Percentiles rank a stretch among this genome's conserved stretches.
Conservation (phyloP, 2,113 vertebrate genomes). For the Crotalus viridis region DNA sequence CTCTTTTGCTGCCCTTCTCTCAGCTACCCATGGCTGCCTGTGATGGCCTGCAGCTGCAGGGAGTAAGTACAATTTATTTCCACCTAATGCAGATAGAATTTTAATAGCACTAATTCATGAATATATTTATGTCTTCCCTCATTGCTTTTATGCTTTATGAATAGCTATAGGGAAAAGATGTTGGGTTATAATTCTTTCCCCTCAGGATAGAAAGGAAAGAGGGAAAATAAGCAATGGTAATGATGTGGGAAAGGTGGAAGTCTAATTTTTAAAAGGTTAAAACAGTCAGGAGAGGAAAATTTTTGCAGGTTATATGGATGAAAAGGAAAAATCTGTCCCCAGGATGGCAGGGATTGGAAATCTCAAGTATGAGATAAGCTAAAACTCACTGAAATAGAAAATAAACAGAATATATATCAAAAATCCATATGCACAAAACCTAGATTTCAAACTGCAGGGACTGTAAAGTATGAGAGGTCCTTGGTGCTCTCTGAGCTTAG, state of each 20-base stretch:
- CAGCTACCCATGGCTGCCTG: background rate
- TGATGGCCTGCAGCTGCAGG: constrained; percentile 5
- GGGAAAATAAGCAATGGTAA: background rate
- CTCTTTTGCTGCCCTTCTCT: background rate
- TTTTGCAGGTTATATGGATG: background rate
- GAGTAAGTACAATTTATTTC: background rate
- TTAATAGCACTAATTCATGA: constrained; percentile 21
- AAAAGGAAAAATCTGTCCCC: background rate
- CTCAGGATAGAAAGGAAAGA: background rate
- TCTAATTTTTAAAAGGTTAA: constrained; percentile 7
- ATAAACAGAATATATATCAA: background rate
- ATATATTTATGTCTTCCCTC: constrained; percentile 29
- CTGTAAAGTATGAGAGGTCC: background rate
- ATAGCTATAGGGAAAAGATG: constrained; percentile 16
- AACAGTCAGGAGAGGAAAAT: background rate
- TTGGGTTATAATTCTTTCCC: constrained; percentile 16
- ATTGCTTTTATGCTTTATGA: constrained; percentile 4
- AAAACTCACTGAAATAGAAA: background rate
- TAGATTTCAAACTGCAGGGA: background rate
- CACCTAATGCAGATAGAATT: constrained; percentile 21
- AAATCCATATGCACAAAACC: background rate
- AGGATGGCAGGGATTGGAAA: background rate
- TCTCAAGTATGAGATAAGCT: background rate
- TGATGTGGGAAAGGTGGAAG: background rate
- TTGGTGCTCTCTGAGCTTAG: background rate